Conservation (phyloP, 2,888 invertebrate species). For the Cryptocephalus primarius region DNA sequence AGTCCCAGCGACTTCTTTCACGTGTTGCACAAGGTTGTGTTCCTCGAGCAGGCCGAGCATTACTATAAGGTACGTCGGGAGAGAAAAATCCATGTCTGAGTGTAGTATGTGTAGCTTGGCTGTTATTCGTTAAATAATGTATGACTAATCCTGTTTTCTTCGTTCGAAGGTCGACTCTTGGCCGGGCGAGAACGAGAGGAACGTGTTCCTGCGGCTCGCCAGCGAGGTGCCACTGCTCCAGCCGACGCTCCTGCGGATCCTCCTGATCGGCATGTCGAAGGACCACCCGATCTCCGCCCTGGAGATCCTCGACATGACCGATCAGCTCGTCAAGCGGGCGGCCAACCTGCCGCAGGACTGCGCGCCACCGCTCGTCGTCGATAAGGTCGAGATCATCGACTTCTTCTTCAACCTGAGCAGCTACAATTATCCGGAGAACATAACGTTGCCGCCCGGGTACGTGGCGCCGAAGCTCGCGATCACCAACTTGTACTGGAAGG, state of each 20-base stretch:
- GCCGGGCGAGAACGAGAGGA: conserved; percentile 72
- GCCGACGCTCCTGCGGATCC: conserved; percentile 69
- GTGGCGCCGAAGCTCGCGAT: conserved; percentile 81
- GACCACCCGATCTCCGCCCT: conserved; percentile 71
- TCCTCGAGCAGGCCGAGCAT: conserved; percentile 66
- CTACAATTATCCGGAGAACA: conserved; percentile 89
- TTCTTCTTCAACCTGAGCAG: conserved; percentile 82
- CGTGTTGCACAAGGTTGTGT: conserved; percentile 66
- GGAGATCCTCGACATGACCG: conserved; percentile 78
- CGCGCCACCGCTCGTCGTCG: conserved; percentile 59
- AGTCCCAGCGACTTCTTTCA: conserved; percentile 62
- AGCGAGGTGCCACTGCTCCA: conserved; percentile 84
- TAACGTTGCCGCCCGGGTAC: conserved; percentile 72
- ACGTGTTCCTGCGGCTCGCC: conserved; percentile 64
- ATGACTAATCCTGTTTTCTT: not conserved
- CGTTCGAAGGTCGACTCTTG: conserved; percentile 19
- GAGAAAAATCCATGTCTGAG: too few relatives aligned
- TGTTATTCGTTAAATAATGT: conserved; percentile 52
- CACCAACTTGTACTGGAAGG: conserved; percentile 89
- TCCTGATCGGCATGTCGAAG: conserved; percentile 64
- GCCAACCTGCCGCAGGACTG: conserved; percentile 66
- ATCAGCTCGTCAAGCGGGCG: conserved; percentile 75
- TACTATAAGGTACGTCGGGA: conserved; percentile 66
- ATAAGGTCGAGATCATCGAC: conserved; percentile 78
- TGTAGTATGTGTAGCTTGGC: conserved; percentile 26